Evolutionary conservation across 37 sponge, comb jelly and placozoan species (phyloP), one percentile per base, ranked within the genome.

Genomic region (Aplysina aerophoba): DNA sequence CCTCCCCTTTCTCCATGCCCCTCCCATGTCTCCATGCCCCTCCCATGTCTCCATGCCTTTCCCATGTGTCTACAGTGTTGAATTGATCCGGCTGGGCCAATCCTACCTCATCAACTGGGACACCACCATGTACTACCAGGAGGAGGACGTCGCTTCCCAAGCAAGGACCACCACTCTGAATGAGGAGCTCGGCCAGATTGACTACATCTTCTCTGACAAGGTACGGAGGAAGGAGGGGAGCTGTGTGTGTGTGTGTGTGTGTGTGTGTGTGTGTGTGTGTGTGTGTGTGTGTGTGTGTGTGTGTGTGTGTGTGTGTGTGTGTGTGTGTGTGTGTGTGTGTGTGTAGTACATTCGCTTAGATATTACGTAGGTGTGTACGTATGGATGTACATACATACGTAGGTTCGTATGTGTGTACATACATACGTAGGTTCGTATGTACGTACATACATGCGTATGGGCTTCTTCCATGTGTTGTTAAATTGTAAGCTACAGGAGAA

Each of bases 131-230:
- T 98, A 98, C 82, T 90, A 96, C 78, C 84, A 89, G 55, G 81
- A 84, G 33, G 79, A 90, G 15, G 94, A 96, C 53, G 83, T 94
- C 4, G 90, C 96, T 55, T 93, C 98, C 30, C 44, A 89, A 11
- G 94, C 98, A 19, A 73, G 93, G 15, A 96, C 96, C 56, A 98
- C 98, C 33, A 90, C 98, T 15, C 89, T 98, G n/a, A 96, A 96
- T 71, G 98, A 98, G 38, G 98, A 98, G 73, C 91, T 98, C 34
- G 98, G 98, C 20, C 97, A 98, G 79, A 96, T 98, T 59, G 93
- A 98, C 81, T 98, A 98, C 86, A 90, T 98, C 63, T 96, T 98
- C 83, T 92, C 94, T 15, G 98, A 97, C 73, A 97, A 97, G 87
- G 96, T 93, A 50, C 50, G 8, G 3, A 44, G 50, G 6, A 44